These are phyloP conservation scores for Pangasius mekongensis DNA, from an alignment of 2,797 vertebrate species.

Conservation along the genomic window DNA sequence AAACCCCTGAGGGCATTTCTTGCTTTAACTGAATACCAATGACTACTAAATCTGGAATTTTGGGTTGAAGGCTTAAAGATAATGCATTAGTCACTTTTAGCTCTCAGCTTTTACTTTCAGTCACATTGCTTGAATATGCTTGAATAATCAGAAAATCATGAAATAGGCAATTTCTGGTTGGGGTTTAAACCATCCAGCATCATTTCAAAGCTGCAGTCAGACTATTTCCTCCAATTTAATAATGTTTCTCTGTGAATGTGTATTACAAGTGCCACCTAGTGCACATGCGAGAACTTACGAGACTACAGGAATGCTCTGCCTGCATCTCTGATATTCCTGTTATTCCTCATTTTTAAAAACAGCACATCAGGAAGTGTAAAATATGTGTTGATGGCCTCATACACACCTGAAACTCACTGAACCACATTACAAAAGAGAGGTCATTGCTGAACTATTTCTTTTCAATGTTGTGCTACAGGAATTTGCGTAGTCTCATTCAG, in stretches of 20 bases:
- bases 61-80: background rate
- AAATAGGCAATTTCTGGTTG: background rate
- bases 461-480: background rate
- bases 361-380: background rate
- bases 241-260: background rate
- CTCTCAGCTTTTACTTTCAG: background rate
- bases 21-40: constrained; percentile 29
- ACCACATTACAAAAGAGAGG: background rate
- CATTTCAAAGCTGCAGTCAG: constrained; percentile 2
- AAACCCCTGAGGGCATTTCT: background rate
- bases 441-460: background rate
- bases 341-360: background rate
- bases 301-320: background rate
- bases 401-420: background rate
- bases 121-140: background rate
- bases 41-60: background rate
- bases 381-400: background rate
- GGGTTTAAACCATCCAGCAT: background rate
- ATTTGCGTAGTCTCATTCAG: background rate
- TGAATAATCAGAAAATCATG: background rate
- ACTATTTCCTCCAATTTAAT: background rate
- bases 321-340: background rate
- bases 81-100: background rate
- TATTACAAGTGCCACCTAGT: constrained; percentile 43
- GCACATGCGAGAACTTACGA: background rate